phyloP scores from a whole-genome alignment of 2,113 vertebrate genomes.

The Thunnus thynnus region DNA sequence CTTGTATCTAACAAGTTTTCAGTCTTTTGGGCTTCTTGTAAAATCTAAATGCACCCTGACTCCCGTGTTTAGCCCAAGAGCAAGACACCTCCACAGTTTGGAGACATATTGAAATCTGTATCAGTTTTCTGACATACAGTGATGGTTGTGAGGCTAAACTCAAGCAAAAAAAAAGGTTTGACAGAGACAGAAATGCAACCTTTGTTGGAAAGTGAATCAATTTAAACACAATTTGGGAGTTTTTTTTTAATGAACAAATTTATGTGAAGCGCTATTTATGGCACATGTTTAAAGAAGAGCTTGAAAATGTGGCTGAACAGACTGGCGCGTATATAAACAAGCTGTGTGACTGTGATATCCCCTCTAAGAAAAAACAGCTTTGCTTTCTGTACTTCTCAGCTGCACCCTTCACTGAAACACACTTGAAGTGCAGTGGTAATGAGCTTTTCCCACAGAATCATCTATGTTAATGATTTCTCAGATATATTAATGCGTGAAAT shows the following conservation, averaged over 20 bases:
- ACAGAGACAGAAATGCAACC: neutral
- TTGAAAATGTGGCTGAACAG: slow-evolving; percentile 7
- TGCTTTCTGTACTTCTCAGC: neutral
- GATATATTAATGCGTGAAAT: slow-evolving; percentile 3
- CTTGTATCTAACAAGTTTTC: neutral
- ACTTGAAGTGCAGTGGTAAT: neutral
- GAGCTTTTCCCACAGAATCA: slow-evolving; percentile 13
- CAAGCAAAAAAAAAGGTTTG: neutral
- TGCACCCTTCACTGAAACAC: neutral
- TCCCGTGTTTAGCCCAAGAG: neutral
- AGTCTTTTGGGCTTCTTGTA: slow-evolving; percentile 9
- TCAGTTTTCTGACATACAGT: neutral
- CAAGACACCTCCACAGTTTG: neutral
- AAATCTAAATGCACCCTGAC: neutral
- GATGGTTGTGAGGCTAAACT: neutral
- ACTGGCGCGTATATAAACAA: neutral
- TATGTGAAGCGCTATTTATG: neutral
- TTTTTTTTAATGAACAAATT: slow-evolving; percentile 9
- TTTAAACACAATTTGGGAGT: neutral
- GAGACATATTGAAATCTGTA: neutral
- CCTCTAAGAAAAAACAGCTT: slow-evolving; percentile 8
- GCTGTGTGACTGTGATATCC: slow-evolving; percentile 35
- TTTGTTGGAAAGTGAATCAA: neutral
- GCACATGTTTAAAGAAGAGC: neutral
- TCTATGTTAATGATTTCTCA: neutral